phyloP scores from a whole-genome alignment of 2,797 vertebrate species.

The Crax fasciolata region DNA sequence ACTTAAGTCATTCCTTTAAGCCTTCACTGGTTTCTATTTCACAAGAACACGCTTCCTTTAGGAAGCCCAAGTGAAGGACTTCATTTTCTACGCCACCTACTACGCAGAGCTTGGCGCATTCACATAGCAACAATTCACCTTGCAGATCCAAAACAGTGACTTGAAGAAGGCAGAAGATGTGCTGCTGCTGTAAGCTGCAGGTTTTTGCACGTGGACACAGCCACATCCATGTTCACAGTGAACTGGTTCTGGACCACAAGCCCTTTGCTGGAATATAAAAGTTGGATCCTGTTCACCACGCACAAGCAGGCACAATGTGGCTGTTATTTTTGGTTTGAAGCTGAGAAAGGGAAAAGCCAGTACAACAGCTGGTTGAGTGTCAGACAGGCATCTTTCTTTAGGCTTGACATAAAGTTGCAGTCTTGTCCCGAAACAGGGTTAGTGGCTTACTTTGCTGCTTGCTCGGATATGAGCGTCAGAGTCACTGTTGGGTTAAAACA shows the following conservation, averaged over 20 bases:
- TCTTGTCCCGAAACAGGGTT: neutral
- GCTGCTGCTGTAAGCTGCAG: neutral
- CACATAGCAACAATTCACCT: neutral
- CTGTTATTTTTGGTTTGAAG: neutral
- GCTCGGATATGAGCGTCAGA: fast-evolving
- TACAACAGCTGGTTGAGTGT: neutral
- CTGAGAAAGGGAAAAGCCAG: neutral
- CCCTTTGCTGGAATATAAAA: neutral
- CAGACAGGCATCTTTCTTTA: neutral
- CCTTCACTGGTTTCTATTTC: neutral
- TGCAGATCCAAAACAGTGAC: neutral
- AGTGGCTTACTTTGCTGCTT: neutral
- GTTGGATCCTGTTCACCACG: neutral
- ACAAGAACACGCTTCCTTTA: neutral
- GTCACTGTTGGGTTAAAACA: neutral
- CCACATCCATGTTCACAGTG: fast-evolving
- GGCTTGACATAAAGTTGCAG: neutral
- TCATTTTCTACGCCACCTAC: fast-evolving
- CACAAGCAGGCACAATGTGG: neutral
- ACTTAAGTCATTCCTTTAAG: neutral
- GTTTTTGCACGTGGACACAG: neutral
- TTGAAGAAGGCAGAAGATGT: neutral
- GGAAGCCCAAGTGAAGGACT: neutral
- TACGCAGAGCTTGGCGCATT: neutral
- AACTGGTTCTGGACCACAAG: neutral